phyloP scores from a whole-genome alignment of 2,797 vertebrate genomes.

The Jordanella pulchra region DNA sequence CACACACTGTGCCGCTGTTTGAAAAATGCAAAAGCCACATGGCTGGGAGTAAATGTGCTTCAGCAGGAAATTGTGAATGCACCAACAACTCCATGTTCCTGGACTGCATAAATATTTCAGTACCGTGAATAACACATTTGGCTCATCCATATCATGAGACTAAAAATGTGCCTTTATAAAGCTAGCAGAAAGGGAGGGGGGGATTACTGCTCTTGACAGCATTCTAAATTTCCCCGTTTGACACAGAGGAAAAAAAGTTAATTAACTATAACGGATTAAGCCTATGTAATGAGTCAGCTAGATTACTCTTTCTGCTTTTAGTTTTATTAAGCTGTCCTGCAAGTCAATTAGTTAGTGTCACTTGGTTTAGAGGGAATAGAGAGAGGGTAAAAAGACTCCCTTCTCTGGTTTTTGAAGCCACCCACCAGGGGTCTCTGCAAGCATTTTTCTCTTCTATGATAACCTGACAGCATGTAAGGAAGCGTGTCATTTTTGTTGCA shows the following conservation, averaged over 20 bases:
- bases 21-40: conserved; percentile 36
- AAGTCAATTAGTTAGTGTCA: conserved; percentile 68
- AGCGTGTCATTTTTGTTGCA: conserved; percentile 31
- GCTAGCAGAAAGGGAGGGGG: conserved; percentile 22
- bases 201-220: conserved; percentile 39
- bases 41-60: conserved; percentile 34
- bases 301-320: conserved; percentile 69
- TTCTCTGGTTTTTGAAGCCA: conserved; percentile 20
- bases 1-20: conserved; percentile 32
- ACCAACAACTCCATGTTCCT: conserved; percentile 46
- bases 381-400: conserved; percentile 21
- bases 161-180: conserved; percentile 33
- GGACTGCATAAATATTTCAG: conserved; percentile 51
- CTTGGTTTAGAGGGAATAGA: conserved; percentile 45
- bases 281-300: conserved; percentile 62
- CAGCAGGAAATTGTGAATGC: conserved; percentile 38
- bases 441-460: conserved; percentile 24
- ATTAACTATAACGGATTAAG: conserved; percentile 74
- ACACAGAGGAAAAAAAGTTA: conserved; percentile 55
- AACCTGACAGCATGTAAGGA: conserved; percentile 47
- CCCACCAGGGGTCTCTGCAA: conserved; percentile 18
- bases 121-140: conserved; percentile 14
- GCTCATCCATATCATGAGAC: conserved; percentile 3
- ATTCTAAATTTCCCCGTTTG: conserved; percentile 59
- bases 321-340: conserved; percentile 65